Conservation (phyloP, 2,888 invertebrate genomes). For the Drosophila gaucha region DNA sequence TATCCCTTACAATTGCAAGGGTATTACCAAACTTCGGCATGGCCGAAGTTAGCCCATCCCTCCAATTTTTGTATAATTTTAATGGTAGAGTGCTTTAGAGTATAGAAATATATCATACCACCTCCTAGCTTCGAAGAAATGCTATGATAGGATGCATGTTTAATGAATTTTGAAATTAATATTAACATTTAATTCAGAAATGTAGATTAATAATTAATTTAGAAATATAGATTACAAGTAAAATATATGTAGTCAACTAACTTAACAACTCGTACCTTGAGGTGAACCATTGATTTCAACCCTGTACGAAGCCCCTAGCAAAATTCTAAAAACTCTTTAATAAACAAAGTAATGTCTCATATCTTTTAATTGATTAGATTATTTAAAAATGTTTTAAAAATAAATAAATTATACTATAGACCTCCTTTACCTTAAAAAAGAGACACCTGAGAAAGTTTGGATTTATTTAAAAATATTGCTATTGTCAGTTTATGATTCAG, state of each 20-base stretch:
- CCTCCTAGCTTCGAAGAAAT: too few species aligned
- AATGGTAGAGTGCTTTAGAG: too few species aligned
- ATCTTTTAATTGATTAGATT: slow-evolving; percentile 3
- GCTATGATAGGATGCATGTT: too few species aligned
- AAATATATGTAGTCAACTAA: not conserved
- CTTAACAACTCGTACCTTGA: not conserved
- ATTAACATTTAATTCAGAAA: too few species aligned
- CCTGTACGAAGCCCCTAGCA: not conserved
- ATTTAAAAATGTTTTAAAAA: not conserved
- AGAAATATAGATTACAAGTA: not conserved
- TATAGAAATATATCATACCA: too few species aligned
- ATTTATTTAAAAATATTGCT: slow-evolving; percentile 12
- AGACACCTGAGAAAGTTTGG: not conserved
- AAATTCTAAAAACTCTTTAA: not conserved
- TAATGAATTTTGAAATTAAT: too few species aligned
- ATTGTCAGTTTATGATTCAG: slow-evolving; percentile 22
- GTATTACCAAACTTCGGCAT: too few species aligned
- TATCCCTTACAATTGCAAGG: too few species aligned
- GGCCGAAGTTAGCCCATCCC: too few species aligned
- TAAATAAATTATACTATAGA: not conserved
- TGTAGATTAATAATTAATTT: too few species aligned
- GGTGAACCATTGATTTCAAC: not conserved
- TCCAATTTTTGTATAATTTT: too few species aligned
- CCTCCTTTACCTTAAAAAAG: not conserved
- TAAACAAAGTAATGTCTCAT: not conserved